These are phyloP conservation scores for Tautogolabrus adspersus DNA, from an alignment of 2,113 vertebrate species.

Conservation along the genomic window DNA sequence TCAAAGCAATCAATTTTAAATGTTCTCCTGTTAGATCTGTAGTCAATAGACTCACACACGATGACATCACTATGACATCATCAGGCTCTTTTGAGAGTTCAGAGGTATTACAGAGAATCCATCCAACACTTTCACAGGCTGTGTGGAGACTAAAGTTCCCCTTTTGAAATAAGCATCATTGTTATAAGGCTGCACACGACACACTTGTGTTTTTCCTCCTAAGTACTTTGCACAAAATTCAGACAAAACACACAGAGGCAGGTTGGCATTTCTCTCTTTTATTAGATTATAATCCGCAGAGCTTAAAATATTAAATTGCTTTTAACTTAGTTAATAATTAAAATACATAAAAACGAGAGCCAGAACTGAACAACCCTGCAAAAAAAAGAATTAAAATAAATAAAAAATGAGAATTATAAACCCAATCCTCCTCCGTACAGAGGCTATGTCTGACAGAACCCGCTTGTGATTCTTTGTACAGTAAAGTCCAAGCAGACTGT, in stretches of 20 bases:
- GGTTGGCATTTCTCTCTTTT: constrained; percentile 83
- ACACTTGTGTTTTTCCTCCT: not conserved
- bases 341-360: constrained; percentile 89
- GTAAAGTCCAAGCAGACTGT: constrained; percentile 82
- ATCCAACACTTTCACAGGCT: not conserved
- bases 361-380: constrained; percentile 87
- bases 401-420: constrained; percentile 80
- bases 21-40: too few species aligned
- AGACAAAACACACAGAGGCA: constrained; percentile 40
- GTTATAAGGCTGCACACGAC: not conserved
- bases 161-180: not conserved
- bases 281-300: constrained; percentile 89
- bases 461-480: constrained; percentile 77
- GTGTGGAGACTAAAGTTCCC: not conserved
- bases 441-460: constrained; percentile 81
- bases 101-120: not conserved
- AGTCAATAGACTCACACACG: not conserved
- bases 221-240: not conserved
- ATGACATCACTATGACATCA: not conserved
- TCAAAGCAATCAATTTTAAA: not conserved
- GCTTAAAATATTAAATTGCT: constrained; percentile 88
- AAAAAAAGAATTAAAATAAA: constrained; percentile 81
- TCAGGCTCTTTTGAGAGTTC: not conserved
- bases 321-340: constrained; percentile 90
- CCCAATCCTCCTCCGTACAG: constrained; percentile 75